Evolutionary conservation across 2,113 vertebrate species (phyloP).

Genomic region (Stictonetta naevosa): DNA sequence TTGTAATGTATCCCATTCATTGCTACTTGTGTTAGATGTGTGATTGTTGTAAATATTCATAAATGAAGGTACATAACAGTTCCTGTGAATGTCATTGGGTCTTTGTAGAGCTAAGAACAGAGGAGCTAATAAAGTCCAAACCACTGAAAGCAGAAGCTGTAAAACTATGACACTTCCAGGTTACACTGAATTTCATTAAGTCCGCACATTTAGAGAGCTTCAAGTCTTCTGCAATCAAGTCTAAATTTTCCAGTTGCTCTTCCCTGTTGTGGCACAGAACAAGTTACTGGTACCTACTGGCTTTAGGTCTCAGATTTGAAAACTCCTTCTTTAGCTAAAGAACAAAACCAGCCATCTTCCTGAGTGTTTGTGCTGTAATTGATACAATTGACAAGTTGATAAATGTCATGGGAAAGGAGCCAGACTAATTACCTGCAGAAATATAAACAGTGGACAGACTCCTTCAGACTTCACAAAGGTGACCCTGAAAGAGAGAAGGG

Average conservation of each 20-base stretch:
- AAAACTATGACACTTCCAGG: background rate
- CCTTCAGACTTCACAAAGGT: conserved; percentile 35
- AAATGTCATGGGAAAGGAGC: conserved; percentile 37
- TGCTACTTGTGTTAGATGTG: background rate
- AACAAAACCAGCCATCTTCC: background rate
- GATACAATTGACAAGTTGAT: conserved; percentile 61
- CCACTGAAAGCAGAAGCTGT: background rate
- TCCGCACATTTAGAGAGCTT: rapidly evolving
- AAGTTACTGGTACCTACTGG: background rate
- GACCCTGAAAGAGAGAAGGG: conserved; percentile 58
- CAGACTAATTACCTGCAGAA: conserved; percentile 61
- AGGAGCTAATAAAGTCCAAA: background rate
- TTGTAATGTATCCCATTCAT: background rate
- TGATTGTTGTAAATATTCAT: background rate
- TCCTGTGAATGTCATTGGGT: background rate
- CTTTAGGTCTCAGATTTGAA: background rate
- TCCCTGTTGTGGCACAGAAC: background rate
- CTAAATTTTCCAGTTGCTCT: background rate
- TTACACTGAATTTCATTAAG: background rate
- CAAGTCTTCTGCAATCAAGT: background rate
- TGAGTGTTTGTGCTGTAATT: conserved; percentile 34
- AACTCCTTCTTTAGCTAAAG: background rate
- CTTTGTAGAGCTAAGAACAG: background rate
- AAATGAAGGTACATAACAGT: background rate
- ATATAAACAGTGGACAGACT: conserved; percentile 35